phyloP scores from a whole-genome alignment of 2,797 vertebrate genomes.

The Eidolon dupreanum region DNA sequence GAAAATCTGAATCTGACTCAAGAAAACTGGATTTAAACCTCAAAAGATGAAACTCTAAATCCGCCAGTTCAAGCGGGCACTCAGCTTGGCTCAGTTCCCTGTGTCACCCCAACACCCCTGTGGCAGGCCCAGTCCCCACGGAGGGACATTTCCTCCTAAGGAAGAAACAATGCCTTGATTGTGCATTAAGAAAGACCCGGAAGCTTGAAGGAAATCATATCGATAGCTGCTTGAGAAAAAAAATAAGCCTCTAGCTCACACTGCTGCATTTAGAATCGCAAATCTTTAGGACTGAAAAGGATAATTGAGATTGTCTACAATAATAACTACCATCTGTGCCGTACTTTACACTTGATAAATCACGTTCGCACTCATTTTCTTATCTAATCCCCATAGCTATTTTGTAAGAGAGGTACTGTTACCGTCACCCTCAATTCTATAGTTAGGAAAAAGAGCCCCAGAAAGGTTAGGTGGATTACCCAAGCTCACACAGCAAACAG shows the following conservation, averaged over 20 bases:
- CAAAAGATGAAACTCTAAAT: background rate
- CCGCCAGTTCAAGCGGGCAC: background rate
- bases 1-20: background rate
- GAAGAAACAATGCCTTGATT: background rate
- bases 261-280: background rate
- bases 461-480: background rate
- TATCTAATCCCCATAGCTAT: background rate
- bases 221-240: background rate
- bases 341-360: slow-evolving; percentile 39
- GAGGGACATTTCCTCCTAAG: background rate
- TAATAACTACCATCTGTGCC: slow-evolving; percentile 24
- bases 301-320: background rate
- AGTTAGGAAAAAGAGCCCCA: background rate
- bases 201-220: background rate
- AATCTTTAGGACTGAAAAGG: slow-evolving; percentile 6
- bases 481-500: background rate
- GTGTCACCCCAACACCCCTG: background rate
- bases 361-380: background rate
- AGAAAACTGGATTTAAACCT: slow-evolving; percentile 44
- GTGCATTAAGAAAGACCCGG: background rate
- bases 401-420: background rate
- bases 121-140: background rate
- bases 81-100: background rate
- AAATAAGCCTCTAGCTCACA: background rate
- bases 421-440: background rate